Percentiles rank a stretch among this genome's conserved stretches.
phyloP scores from a whole-genome alignment of 1,140 invertebrate genomes.

The Drosophila quadrilineata region DNA sequence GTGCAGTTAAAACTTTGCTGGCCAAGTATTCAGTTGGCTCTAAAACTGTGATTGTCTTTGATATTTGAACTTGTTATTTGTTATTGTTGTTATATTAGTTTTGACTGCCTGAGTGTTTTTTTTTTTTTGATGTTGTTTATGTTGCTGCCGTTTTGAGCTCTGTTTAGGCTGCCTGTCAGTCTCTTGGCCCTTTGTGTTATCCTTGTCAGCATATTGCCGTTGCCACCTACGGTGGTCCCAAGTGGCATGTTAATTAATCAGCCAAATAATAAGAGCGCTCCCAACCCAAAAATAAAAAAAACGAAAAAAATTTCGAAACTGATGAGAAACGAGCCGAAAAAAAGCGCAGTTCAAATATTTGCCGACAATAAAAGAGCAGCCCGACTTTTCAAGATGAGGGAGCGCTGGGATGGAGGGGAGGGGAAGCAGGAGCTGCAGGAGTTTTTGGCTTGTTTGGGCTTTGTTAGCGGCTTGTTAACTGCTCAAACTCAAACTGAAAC shows the following conservation, averaged over 20 bases:
- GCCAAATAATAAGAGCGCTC: constrained; percentile 65
- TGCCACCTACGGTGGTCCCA: constrained; percentile 59
- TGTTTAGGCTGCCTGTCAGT: no score
- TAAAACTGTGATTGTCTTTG: constrained; percentile 5
- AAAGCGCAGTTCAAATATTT: constrained; percentile 59
- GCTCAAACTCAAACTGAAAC: constrained; percentile 34
- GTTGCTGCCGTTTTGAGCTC: not conserved
- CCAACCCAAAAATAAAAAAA: constrained; percentile 2
- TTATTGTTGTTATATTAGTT: constrained; percentile 7
- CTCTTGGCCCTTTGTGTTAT: constrained; percentile 28
- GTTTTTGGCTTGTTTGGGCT: constrained; percentile 48
- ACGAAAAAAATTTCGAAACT: constrained; percentile 6
- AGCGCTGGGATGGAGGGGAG: constrained; percentile 6
- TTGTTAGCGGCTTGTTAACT: constrained; percentile 73
- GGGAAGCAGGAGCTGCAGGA: constrained; percentile 18
- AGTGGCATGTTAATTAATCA: constrained; percentile 74
- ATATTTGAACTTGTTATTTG: not conserved
- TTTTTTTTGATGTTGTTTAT: no score
- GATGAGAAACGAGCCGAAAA: constrained; percentile 51
- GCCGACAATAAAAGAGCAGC: constrained; percentile 60
- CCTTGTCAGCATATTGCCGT: constrained; percentile 39
- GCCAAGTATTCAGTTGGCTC: no score
- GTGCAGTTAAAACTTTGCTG: not conserved
- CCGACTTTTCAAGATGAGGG: constrained; percentile 46
- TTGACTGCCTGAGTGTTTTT: no score